phyloP scores from a whole-genome alignment of 1,140 invertebrate genomes.

The Sinella curviseta region DNA sequence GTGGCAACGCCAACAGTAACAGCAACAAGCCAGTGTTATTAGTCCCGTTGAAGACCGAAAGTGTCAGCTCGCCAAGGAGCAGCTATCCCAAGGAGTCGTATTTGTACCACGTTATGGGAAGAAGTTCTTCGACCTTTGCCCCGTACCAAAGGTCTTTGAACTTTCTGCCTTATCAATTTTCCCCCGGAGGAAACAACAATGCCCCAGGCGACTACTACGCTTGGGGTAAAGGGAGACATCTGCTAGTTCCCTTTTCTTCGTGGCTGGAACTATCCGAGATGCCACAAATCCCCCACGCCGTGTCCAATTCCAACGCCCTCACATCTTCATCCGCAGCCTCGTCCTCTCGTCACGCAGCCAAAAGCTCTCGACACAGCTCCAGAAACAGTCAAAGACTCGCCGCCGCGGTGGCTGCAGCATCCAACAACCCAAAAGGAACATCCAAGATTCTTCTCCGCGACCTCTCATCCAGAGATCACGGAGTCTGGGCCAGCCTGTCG shows the following conservation, averaged over 20 bases:
- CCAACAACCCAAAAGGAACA: conserved; percentile 35
- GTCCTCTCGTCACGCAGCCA: not conserved
- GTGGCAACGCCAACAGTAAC: not conserved
- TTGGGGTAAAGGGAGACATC: conserved; percentile 40
- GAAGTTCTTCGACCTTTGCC: conserved; percentile 49
- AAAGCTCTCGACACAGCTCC: not conserved
- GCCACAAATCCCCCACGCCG: conserved; percentile 25
- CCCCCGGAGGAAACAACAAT: not conserved
- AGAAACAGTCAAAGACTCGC: conserved; percentile 29
- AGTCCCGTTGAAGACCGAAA: conserved; percentile 47
- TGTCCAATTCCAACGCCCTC: not conserved
- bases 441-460: conserved; percentile 47
- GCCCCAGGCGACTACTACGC: conserved; percentile 20
- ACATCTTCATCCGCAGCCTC: not conserved
- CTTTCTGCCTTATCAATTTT: conserved; percentile 35
- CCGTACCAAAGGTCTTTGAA: conserved; percentile 49
- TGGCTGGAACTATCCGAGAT: conserved; percentile 47
- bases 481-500: conserved; percentile 47
- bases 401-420: conserved; percentile 22
- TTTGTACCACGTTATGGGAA: conserved; percentile 47
- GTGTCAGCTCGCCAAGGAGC: conserved; percentile 36
- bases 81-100: conserved; percentile 49
- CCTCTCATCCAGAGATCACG: conserved; percentile 33
- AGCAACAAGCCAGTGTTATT: conserved; percentile 40
- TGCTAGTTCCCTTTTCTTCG: conserved; percentile 47